These are phyloP conservation scores for Zenarchopterus dispar DNA, from an alignment of 2,797 vertebrate species.

Conservation along the genomic window DNA sequence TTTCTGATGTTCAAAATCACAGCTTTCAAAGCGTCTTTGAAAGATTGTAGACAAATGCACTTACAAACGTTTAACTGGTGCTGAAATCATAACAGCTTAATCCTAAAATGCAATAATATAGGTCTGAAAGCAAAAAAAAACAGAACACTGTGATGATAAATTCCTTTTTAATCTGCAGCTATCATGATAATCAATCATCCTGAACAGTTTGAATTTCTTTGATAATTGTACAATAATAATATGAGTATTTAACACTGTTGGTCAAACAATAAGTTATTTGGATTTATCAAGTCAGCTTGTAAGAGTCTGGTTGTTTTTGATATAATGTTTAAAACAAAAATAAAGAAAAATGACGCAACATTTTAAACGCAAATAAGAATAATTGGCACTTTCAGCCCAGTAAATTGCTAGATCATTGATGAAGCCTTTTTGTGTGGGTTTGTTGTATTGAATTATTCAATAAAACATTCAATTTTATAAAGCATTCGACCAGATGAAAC, in stretches of 20 bases:
- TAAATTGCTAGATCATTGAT: too few species aligned
- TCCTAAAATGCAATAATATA: too few species aligned
- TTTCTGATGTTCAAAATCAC: conserved; percentile 16
- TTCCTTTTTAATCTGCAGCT: not conserved
- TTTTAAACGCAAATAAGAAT: too few species aligned
- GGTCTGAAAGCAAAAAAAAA: not conserved
- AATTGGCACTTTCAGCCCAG: too few species aligned
- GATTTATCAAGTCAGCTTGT: too few species aligned
- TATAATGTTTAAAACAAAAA: too few species aligned
- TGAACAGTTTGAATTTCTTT: not conserved
- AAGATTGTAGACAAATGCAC: conserved; percentile 7
- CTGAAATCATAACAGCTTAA: not conserved
- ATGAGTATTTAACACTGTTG: too few species aligned
- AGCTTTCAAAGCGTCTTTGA: conserved; percentile 8
- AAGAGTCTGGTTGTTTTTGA: too few species aligned
- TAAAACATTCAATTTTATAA: not conserved
- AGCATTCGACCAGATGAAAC: conserved; percentile 1
- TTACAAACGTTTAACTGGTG: not conserved
- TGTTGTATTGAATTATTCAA: not conserved
- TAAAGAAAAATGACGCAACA: too few species aligned
- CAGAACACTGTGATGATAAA: not conserved
- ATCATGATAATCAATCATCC: not conserved
- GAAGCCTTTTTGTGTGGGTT: not conserved
- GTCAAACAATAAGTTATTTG: too few species aligned
- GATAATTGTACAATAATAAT: too few species aligned